Evolutionary conservation across 30 jellyfish, hydroid and myxozoan genomes (phyloP), one percentile per base, ranked within the genome.

Genomic region (Euphysa ruthae): DNA sequence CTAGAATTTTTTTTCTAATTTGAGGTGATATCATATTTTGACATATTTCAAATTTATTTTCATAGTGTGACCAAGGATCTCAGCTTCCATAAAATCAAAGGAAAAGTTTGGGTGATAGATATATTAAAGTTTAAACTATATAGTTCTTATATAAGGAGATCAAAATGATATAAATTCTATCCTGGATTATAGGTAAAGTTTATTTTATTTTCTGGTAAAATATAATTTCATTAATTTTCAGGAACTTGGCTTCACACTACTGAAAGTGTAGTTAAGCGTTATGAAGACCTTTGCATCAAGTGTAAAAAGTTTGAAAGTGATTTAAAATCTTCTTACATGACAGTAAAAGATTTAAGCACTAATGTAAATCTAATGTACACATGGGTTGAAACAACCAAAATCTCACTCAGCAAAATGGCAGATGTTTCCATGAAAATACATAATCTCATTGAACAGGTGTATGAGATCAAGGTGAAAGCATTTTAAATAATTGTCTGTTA

Each of bases 191-290:
- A n/a, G n/a, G n/a, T n/a, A n/a, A n/a, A n/a, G n/a, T n/a, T n/a
- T n/a, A n/a, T n/a, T n/a, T n/a, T n/a, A n/a, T n/a, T n/a, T n/a
- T n/a, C n/a, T n/a, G n/a, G n/a, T n/a, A n/a, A n/a, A n/a, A n/a
- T n/a, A n/a, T n/a, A n/a, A n/a, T n/a, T n/a, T n/a, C n/a, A n/a
- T n/a, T n/a, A n/a, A n/a, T n/a, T n/a, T n/a, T n/a, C 18, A 87
- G 97, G 97, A 55, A 50, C 66, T 58, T 87, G 97, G 97, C 42
- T 72, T 13, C 79, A 88, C 32, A 73, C 94, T 0, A 87, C 97
- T 0, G 55, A 84, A 30, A 46, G 94, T 3, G 55, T 87, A 32
- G 83, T 80, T 43, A 77, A 77, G 30, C 79, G 97, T 19, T 87
- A 61, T 22, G 94, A 87, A 74, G 97, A 87, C 31, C 86, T 87